Conservation (phyloP, 2,113 vertebrate species). For the Grallaria varia region DNA sequence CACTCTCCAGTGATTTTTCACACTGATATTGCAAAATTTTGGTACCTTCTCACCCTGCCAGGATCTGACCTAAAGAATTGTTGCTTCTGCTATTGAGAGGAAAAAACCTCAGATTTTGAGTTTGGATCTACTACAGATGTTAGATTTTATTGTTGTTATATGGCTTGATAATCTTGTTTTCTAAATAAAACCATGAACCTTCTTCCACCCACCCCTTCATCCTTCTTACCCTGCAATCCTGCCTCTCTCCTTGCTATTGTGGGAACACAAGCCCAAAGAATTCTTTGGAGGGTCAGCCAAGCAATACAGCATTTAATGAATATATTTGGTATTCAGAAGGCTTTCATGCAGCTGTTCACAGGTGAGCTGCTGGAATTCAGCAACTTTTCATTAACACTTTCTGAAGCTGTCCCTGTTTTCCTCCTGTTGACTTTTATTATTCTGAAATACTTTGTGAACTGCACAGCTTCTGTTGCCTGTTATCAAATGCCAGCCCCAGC, state of each 20-base stretch:
- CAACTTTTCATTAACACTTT: conserved; percentile 58
- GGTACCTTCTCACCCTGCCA: neutral
- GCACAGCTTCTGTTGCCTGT: neutral
- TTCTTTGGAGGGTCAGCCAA: conserved; percentile 40
- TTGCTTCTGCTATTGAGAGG: neutral
- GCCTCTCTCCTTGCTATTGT: neutral
- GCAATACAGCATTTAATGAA: conserved; percentile 34
- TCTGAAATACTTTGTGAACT: conserved; percentile 10
- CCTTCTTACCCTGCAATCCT: neutral
- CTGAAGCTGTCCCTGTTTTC: neutral
- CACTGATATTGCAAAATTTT: neutral
- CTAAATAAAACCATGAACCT: neutral
- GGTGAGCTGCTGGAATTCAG: conserved; percentile 36
- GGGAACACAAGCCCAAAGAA: neutral
- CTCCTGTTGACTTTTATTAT: conserved; percentile 25
- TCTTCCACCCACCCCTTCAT: neutral
- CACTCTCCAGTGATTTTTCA: neutral
- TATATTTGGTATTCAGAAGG: conserved; percentile 50
- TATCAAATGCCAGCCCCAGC: conserved; percentile 7
- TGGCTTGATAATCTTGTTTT: neutral
- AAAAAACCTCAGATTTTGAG: neutral
- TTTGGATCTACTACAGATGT: neutral
- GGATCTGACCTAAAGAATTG: neutral
- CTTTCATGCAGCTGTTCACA: conserved; percentile 6
- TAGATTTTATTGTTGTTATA: neutral